Evolutionary conservation across 2,797 vertebrate species (phyloP).

Genomic region (Carcharodon carcharias): DNA sequence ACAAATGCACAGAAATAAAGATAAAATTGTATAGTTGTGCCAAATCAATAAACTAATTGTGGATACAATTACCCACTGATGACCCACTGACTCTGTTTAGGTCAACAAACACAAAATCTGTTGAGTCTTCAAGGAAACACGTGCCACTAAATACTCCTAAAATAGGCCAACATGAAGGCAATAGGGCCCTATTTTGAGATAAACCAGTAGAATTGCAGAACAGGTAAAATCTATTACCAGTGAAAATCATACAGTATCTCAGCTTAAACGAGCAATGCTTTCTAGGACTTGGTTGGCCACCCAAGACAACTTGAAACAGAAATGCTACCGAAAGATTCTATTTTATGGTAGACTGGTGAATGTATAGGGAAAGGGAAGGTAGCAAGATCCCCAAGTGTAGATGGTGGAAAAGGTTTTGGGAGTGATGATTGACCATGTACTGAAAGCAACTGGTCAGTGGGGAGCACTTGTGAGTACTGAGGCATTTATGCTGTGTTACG

Average conservation of each 20-base stretch:
- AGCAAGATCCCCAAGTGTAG: not conserved
- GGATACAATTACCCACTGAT: not conserved
- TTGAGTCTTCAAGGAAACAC: not conserved
- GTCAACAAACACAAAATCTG: not conserved
- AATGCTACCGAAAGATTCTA: not conserved
- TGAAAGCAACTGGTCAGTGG: not conserved
- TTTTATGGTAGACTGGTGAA: not conserved
- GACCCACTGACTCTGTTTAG: not conserved
- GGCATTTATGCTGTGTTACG: not conserved
- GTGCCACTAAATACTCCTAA: not conserved
- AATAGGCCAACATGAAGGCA: not conserved
- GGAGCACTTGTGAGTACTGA: not conserved
- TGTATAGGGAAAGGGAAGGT: not conserved
- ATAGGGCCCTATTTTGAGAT: not conserved
- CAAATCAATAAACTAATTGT: not conserved
- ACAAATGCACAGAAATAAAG: not conserved
- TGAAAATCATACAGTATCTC: not conserved
- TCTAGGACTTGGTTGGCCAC: not conserved
- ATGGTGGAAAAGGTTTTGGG: not conserved
- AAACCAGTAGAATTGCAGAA: not conserved
- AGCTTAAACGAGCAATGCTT: not conserved
- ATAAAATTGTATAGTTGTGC: not conserved
- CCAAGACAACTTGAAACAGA: not conserved
- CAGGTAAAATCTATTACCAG: not conserved
- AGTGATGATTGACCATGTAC: not conserved